Evolutionary conservation across 2,888 invertebrate genomes (phyloP), one percentile per base, ranked within the genome.

Genomic region (Orthonychiurus folsomi): DNA sequence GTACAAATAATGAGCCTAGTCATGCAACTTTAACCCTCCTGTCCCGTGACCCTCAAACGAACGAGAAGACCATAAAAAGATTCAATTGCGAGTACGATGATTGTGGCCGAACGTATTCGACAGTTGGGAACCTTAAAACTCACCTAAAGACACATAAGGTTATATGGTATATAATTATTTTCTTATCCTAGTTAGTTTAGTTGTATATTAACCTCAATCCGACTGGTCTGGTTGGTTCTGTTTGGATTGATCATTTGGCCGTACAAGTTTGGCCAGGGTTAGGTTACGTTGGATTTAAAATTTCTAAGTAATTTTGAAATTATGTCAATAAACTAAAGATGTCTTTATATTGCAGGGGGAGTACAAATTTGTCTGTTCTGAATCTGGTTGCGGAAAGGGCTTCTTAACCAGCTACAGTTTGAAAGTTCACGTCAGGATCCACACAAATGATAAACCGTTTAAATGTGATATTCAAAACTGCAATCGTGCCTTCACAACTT

Each of bases 141-240:
- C 95, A 95, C 79, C 86, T 92, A 83, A 95, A 94, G 81, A 93
- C 93, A 62, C 94, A 95, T 76, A 90, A 88, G 86, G 94, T 94
- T 93, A 80, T 74, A 73, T 73, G 59, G 15, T 61, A 5, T 27
- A n/a, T n/a, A n/a, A n/a, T n/a, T n/a, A n/a, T 20, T 26, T 25
- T 15, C 21, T 28, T n/a, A 20, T 21, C 52, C 26, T 57, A 27
- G 21, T 58, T 48, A n/a, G n/a, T 57, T 56, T 62, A 50, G 27
- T 50, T 58, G 26, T 55, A 53, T 53, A 56, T 47, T 58, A 20
- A 2, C 56, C 12, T 12, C 12, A 24, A 48, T 27, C 50, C 15
- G n/a, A 48, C 50, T 58, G 48, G 23, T 23, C 50, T n/a, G 47
- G 12, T 27, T 48, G 50, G 12, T 58, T 2, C 47, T 21, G 47